phyloP scores from a whole-genome alignment of 2,888 invertebrate genomes.

The Stenodera caucasica region DNA sequence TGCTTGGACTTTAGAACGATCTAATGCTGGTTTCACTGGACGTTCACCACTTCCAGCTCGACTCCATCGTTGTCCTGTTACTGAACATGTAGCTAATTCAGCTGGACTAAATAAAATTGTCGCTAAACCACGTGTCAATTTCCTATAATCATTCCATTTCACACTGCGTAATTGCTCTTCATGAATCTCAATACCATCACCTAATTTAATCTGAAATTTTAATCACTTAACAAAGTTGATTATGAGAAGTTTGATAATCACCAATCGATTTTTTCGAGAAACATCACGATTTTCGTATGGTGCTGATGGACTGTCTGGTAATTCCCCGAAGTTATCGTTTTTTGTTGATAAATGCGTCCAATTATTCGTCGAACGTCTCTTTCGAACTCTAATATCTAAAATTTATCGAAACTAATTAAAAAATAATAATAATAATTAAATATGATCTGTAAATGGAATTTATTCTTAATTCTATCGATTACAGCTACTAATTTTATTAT shows the following conservation, averaged over 20 bases:
- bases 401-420: neutral
- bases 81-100: constrained; percentile 73
- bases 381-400: constrained; percentile 34
- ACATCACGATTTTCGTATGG: constrained; percentile 36
- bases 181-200: constrained; percentile 73
- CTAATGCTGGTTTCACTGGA: constrained; percentile 74
- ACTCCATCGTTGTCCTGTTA: constrained; percentile 76
- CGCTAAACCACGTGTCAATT: constrained; percentile 71
- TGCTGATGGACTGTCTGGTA: constrained; percentile 31
- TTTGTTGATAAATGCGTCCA: constrained; percentile 39
- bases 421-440: neutral
- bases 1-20: constrained; percentile 72
- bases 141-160: constrained; percentile 75
- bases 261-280: constrained; percentile 46
- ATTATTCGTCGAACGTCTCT: constrained; percentile 42
- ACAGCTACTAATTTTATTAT: constrained; percentile 10
- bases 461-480: constrained; percentile 6
- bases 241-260: constrained; percentile 21
- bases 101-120: constrained; percentile 75
- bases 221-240: too few species aligned
- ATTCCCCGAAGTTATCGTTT: constrained; percentile 28
- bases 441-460: neutral
- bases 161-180: constrained; percentile 71
- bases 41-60: constrained; percentile 71
- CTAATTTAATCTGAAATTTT: constrained; percentile 65